Evolutionary conservation across 37 sponge, comb jelly and placozoan genomes (phyloP).

Genomic region (Cliona cf. orientalis): DNA sequence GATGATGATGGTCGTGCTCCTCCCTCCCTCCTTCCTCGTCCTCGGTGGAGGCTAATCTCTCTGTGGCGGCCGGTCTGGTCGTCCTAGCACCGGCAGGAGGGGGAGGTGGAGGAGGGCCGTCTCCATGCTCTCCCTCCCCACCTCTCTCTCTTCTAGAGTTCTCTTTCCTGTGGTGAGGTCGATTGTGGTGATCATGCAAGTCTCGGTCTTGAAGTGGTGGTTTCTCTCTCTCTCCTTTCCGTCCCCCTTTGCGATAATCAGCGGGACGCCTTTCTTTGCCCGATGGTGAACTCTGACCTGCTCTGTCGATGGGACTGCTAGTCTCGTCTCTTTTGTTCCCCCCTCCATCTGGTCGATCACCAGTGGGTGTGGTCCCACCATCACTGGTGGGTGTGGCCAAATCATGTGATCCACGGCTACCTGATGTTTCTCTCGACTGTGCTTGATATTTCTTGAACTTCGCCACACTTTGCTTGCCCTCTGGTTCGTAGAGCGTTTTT

Average conservation of each 20-base stretch:
- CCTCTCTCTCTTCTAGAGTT: constrained; percentile 15
- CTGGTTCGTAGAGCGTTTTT: constrained; percentile 77
- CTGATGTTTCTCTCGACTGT: constrained; percentile 1
- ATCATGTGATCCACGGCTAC: background rate
- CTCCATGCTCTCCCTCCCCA: constrained; percentile 4
- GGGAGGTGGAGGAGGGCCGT: background rate
- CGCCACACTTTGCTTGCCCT: constrained; percentile 67
- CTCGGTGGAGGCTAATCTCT: background rate
- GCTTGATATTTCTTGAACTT: constrained; percentile 72
- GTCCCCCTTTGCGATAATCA: background rate
- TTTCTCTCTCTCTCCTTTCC: background rate
- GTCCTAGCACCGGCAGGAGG: background rate
- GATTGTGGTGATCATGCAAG: background rate
- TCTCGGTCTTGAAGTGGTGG: background rate
- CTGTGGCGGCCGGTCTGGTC: background rate
- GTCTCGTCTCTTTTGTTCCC: background rate
- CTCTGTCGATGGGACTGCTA: background rate
- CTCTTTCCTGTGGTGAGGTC: constrained; percentile 17
- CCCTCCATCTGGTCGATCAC: background rate
- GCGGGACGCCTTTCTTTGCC: background rate
- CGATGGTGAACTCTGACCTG: background rate
- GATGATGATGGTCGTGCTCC: too few species aligned
- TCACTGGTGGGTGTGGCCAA: constrained; percentile 3
- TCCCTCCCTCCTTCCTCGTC: constrained; percentile 1
- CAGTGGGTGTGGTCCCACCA: background rate